These are phyloP conservation scores for Drosophila takahashii DNA, from an alignment of 1,140 invertebrate species.

Conservation along the genomic window DNA sequence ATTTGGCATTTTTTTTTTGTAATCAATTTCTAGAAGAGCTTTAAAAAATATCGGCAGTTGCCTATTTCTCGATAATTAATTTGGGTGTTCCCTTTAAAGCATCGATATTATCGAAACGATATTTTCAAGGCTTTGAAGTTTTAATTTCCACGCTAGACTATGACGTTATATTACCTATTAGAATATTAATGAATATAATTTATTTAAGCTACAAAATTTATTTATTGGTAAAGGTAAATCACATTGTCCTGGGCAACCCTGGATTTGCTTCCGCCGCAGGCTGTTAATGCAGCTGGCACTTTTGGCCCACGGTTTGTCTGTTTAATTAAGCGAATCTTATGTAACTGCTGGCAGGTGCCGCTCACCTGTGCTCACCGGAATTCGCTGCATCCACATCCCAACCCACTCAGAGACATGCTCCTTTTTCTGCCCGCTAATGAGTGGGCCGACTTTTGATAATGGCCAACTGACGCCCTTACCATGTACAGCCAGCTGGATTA, in stretches of 20 bases:
- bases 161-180: too few species aligned
- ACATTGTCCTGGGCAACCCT: not conserved
- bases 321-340: slow-evolving; percentile 55
- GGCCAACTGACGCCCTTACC: slow-evolving; percentile 35
- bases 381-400: slow-evolving; percentile 5
- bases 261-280: slow-evolving; percentile 48
- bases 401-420: not conserved
- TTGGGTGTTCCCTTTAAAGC: too few species aligned
- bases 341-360: slow-evolving; percentile 36
- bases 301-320: slow-evolving; percentile 34
- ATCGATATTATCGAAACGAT: too few species aligned
- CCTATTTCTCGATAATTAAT: too few species aligned
- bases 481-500: slow-evolving; percentile 29
- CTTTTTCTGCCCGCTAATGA: slow-evolving; percentile 33
- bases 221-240: not conserved
- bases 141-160: too few species aligned
- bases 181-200: too few species aligned
- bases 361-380: slow-evolving; percentile 35
- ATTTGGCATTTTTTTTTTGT: too few species aligned
- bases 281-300: slow-evolving; percentile 38
- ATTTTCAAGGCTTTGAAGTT: too few species aligned
- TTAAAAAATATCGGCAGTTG: too few species aligned
- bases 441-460: slow-evolving; percentile 32
- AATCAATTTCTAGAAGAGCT: too few species aligned
- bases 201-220: not conserved